Evolutionary conservation across 2,888 invertebrate genomes (phyloP).

Genomic region (Venusia cambrica): DNA sequence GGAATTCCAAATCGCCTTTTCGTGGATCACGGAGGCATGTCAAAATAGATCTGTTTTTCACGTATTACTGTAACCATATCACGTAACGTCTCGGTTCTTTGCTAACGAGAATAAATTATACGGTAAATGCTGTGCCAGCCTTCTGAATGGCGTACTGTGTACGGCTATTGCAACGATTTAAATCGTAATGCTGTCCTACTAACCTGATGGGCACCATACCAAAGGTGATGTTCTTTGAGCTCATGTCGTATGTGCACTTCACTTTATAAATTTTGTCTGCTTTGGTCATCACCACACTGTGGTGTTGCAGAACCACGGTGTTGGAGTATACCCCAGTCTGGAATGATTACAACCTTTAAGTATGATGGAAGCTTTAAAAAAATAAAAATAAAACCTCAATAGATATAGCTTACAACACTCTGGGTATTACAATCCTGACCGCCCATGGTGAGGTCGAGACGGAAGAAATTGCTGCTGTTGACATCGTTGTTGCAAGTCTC

Average conservation of each 20-base stretch:
- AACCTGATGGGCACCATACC: constrained; percentile 98
- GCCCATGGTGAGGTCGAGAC: constrained; percentile 94
- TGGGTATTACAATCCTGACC: constrained; percentile 98
- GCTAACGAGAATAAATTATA: constrained; percentile 47
- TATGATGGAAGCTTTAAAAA: not conserved
- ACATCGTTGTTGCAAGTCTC: constrained; percentile 98
- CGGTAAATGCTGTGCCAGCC: constrained; percentile 37
- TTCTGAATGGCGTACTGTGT: constrained; percentile 31
- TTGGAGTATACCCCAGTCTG: constrained; percentile 96
- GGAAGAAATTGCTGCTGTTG: constrained; percentile 94
- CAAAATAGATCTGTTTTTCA: constrained; percentile 44
- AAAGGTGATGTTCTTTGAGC: constrained; percentile 97
- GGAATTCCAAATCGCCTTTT: constrained; percentile 49
- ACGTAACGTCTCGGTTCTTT: constrained; percentile 45
- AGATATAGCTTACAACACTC: constrained; percentile 90
- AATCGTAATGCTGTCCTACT: constrained; percentile 39
- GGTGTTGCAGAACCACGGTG: constrained; percentile 96
- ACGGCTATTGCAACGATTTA: constrained; percentile 33
- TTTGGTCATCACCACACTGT: constrained; percentile 97
- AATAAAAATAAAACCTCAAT: not conserved
- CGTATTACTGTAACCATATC: constrained; percentile 44
- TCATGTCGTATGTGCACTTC: constrained; percentile 97
- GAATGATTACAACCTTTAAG: constrained; percentile 18
- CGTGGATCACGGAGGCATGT: constrained; percentile 40
- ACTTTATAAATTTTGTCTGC: constrained; percentile 98